A percentile compares a stretch with the other conserved stretches of the same genome.
Conservation (phyloP, 1,140 invertebrate genomes). For the Orussus abietinus region DNA sequence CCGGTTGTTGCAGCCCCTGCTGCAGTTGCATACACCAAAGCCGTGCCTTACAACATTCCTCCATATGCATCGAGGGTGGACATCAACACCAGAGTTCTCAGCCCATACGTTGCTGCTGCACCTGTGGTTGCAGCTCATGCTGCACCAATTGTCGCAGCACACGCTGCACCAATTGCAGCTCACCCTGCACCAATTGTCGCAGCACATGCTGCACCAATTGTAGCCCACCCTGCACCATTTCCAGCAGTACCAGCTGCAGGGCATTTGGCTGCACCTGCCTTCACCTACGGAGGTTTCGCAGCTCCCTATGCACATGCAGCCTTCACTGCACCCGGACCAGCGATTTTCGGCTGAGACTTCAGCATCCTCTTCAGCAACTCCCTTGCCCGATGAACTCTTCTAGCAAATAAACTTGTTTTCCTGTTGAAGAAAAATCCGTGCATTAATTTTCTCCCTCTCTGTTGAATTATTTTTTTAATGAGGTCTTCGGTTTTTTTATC, state of each 20-base stretch:
- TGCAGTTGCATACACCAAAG: conserved; percentile 32
- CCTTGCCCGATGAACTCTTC: no score
- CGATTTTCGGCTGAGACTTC: conserved; percentile 12
- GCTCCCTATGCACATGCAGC: conserved; percentile 8
- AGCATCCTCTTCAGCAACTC: not conserved
- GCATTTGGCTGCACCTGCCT: conserved; percentile 12
- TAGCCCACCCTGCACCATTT: not conserved
- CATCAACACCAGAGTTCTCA: conserved; percentile 48
- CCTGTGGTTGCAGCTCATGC: conserved; percentile 22
- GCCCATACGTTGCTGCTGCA: conserved; percentile 31
- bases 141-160: conserved; percentile 18
- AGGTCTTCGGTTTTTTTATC: no score
- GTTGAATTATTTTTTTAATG: no score
- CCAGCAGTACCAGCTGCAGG: conserved; percentile 9
- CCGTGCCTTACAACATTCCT: conserved; percentile 54
- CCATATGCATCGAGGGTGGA: conserved; percentile 56
- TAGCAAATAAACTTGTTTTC: no score
- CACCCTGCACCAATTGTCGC: conserved; percentile 18
- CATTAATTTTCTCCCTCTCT: no score
- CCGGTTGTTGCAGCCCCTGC: conserved; percentile 31
- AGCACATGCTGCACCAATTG: conserved; percentile 10
- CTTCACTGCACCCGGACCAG: conserved; percentile 14
- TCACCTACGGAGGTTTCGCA: not conserved
- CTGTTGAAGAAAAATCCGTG: no score
- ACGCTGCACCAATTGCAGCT: conserved; percentile 27